phyloP scores from a whole-genome alignment of 64 coral and sea anemone species.

The Montipora capricornis region DNA sequence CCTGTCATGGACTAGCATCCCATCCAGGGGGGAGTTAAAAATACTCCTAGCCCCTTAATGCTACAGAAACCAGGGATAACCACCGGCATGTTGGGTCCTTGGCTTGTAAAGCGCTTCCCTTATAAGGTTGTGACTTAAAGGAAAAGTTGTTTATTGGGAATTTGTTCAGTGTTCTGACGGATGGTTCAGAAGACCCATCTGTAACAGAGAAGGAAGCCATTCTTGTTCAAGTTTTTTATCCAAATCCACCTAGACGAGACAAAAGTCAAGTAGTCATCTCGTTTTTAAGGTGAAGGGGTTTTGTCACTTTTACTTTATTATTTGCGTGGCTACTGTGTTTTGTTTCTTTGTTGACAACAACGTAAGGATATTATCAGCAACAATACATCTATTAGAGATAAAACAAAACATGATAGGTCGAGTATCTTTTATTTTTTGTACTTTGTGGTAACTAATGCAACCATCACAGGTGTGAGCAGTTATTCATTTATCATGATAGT shows the following conservation, averaged over 20 bases:
- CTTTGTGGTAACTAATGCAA: background rate
- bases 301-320: background rate
- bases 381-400: background rate
- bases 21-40: no score
- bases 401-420: background rate
- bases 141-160: conserved; percentile 45
- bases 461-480: background rate
- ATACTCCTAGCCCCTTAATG: no score
- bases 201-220: conserved; percentile 75
- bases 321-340: no score
- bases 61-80: no score
- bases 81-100: no score
- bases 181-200: conserved; percentile 73
- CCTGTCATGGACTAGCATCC: no score
- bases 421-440: background rate
- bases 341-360: background rate
- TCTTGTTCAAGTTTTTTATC: conserved; percentile 74
- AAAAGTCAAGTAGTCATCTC: conserved; percentile 66
- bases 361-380: background rate
- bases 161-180: conserved; percentile 81
- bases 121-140: background rate
- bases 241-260: conserved; percentile 64
- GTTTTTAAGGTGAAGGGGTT: conserved; percentile 34
- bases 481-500: background rate
- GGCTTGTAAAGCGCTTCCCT: no score